phyloP scores from a whole-genome alignment of 2,113 vertebrate species.

The Loxodonta africana region DNA sequence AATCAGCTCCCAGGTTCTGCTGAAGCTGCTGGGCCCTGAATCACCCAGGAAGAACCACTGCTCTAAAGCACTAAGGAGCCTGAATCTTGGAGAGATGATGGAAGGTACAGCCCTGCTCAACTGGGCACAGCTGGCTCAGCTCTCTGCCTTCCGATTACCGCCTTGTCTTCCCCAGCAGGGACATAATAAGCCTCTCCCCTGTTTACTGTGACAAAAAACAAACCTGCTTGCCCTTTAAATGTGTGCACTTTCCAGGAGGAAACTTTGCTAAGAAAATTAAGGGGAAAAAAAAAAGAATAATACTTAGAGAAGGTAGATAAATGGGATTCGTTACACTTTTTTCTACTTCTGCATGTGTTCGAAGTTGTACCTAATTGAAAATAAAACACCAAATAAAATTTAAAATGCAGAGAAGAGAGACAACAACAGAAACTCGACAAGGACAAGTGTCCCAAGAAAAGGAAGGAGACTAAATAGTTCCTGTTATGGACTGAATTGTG shows the following conservation, averaged over 20 bases:
- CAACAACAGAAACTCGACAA: background rate
- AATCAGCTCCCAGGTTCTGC: background rate
- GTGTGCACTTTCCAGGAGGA: background rate
- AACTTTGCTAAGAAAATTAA: background rate
- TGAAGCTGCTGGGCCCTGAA: background rate
- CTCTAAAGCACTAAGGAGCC: background rate
- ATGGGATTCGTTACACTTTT: too few species aligned
- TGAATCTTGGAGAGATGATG: fast-evolving
- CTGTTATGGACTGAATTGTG: background rate
- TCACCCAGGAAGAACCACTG: too few species aligned
- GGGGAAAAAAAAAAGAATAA: background rate
- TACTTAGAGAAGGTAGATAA: background rate
- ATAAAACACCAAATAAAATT: background rate
- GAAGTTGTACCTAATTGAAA: background rate
- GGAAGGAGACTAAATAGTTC: background rate
- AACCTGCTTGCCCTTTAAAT: background rate
- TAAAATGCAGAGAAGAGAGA: background rate
- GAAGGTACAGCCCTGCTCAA: background rate
- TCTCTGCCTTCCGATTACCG: background rate
- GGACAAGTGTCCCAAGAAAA: background rate
- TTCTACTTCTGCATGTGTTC: background rate
- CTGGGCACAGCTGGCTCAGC: background rate
- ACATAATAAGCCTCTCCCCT: too few species aligned
- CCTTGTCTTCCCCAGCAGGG: background rate
- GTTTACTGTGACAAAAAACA: background rate